These are phyloP conservation scores for Andrena marginata DNA, from an alignment of 2,888 invertebrate genomes.

Conservation along the genomic window DNA sequence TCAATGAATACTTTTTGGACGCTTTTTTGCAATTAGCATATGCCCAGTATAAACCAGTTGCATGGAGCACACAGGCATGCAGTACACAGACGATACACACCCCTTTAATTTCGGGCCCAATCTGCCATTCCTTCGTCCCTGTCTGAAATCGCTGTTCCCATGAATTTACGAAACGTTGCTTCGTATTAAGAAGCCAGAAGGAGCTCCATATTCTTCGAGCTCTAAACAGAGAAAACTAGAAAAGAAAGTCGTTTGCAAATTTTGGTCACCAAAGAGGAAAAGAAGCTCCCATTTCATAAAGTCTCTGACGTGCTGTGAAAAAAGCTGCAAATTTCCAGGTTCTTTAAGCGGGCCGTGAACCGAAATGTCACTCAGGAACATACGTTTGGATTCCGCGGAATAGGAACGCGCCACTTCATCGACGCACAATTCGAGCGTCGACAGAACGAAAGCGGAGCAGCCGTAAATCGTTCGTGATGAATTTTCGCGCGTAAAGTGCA, in stretches of 20 bases:
- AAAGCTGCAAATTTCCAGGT: neutral
- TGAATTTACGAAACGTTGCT: neutral
- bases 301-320: neutral
- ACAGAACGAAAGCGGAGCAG: conserved; percentile 30
- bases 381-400: neutral
- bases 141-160: neutral
- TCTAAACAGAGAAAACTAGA: neutral
- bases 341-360: neutral
- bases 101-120: neutral
- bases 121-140: neutral
- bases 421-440: conserved; percentile 21
- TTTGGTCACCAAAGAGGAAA: too few species aligned
- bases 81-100: neutral
- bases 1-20: neutral
- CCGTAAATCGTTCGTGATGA: conserved; percentile 43
- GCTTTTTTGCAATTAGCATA: neutral
- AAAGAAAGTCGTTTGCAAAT: neutral
- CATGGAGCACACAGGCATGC: neutral
- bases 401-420: conserved; percentile 14
- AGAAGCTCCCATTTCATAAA: too few species aligned
- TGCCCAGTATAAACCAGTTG: neutral
- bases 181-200: neutral
- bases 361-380: neutral
- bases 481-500: conserved; percentile 50
- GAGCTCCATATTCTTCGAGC: neutral